Percentiles rank a stretch among this genome's conserved stretches.
phyloP scores from a whole-genome alignment of 2,888 invertebrate species.

The Platerodrilus igneus region DNA sequence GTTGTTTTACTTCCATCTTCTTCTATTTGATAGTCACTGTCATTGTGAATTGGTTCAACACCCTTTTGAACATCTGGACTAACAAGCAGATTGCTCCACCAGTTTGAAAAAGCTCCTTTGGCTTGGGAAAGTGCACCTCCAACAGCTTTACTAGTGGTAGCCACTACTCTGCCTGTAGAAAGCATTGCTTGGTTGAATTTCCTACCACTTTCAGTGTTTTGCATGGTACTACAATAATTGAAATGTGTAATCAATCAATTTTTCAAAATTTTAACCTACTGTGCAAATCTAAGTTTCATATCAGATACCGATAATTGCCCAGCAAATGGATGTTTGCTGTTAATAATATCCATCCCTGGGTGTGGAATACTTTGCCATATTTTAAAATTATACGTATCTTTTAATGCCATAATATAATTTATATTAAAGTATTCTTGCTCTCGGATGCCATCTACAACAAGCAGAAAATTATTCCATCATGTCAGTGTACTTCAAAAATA shows the following conservation, averaged over 20 bases:
- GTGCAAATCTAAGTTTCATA: conserved; percentile 86
- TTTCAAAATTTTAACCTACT: conserved; percentile 60
- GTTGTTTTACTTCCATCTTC: conserved; percentile 11
- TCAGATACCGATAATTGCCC: conserved; percentile 92
- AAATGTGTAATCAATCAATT: conserved; percentile 2
- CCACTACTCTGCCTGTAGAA: conserved; percentile 86
- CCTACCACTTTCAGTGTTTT: conserved; percentile 87
- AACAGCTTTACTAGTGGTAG: conserved; percentile 69
- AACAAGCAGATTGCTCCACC: conserved; percentile 73
- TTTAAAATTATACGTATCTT: conserved; percentile 82
- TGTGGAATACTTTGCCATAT: conserved; percentile 71
- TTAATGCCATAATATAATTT: conserved; percentile 79
- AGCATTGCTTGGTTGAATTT: conserved; percentile 91
- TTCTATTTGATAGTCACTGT: conserved; percentile 13
- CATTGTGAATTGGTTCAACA: conserved; percentile 30
- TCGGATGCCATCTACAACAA: conserved; percentile 64
- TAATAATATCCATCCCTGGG: conserved; percentile 60
- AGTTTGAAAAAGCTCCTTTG: conserved; percentile 78
- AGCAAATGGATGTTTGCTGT: conserved; percentile 87
- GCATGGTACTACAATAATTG: conserved; percentile 72
- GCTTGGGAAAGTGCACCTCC: conserved; percentile 86
- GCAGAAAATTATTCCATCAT: neutral
- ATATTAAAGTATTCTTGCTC: conserved; percentile 86
- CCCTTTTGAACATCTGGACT: conserved; percentile 46
- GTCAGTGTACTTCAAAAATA: conserved; percentile 3